Evolutionary conservation across 2,797 vertebrate species (phyloP).

Genomic region (Poecilia velifera): DNA sequence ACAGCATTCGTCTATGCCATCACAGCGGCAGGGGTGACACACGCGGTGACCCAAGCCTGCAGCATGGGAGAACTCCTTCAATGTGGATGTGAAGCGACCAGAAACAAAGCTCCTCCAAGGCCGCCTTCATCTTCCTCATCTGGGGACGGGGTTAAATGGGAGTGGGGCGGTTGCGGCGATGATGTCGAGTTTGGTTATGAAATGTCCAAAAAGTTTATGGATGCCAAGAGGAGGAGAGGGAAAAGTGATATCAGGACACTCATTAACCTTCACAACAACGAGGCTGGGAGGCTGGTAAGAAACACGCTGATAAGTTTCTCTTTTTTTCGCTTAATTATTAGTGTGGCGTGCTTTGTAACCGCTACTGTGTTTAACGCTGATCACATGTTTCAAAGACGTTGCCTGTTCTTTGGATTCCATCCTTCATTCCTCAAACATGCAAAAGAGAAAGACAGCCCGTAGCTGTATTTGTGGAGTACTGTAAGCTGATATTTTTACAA

Average conservation of each 20-base stretch:
- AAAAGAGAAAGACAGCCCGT: constrained; percentile 60
- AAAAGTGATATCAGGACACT: constrained; percentile 95
- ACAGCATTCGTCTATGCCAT: constrained; percentile 97
- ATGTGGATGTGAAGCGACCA: constrained; percentile 92
- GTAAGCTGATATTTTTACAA: constrained; percentile 80
- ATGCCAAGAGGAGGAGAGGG: constrained; percentile 91
- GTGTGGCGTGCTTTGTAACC: background rate
- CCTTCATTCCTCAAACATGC: constrained; percentile 63
- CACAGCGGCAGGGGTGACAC: constrained; percentile 93
- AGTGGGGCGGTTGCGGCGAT: constrained; percentile 97
- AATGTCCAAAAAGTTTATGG: constrained; percentile 98
- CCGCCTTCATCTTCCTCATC: constrained; percentile 67
- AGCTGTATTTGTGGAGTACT: constrained; percentile 68
- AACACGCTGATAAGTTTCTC: background rate
- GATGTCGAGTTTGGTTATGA: constrained; percentile 98
- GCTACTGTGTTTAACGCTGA: background rate
- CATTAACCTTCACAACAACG: constrained; percentile 96
- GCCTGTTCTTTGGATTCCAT: constrained; percentile 65
- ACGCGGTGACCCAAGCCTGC: constrained; percentile 96
- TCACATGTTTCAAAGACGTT: constrained; percentile 31
- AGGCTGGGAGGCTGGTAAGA: constrained; percentile 95
- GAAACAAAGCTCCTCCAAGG: constrained; percentile 84
- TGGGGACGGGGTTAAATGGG: constrained; percentile 89
- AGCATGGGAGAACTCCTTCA: constrained; percentile 97
- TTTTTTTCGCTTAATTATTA: background rate